Percentiles rank a stretch among this genome's conserved stretches.
phyloP scores from a whole-genome alignment of 2,888 invertebrate species.

The Coenonympha arcania region DNA sequence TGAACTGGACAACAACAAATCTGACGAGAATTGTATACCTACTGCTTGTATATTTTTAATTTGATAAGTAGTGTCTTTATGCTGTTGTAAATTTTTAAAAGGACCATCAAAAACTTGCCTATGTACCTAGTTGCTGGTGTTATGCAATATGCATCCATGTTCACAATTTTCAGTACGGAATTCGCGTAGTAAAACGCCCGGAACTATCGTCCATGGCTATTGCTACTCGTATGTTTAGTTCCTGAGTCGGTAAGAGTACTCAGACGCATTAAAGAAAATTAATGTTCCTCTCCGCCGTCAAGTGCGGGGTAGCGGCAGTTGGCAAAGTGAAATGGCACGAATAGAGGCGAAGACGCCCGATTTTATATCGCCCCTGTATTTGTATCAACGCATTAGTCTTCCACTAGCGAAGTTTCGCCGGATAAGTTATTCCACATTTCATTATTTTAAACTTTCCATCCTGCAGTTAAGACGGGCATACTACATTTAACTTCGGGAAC shows the following conservation, averaged over 20 bases:
- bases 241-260: slow-evolving; percentile 59
- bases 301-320: slow-evolving; percentile 62
- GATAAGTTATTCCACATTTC: slow-evolving; percentile 54
- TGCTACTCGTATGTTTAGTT: neutral
- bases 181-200: slow-evolving; percentile 25
- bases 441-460: slow-evolving; percentile 40
- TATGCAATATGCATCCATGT: no score
- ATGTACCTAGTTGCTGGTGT: no score
- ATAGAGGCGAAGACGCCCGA: slow-evolving; percentile 59
- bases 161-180: no score
- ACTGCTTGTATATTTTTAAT: no score
- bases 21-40: no score
- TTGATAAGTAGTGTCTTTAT: no score
- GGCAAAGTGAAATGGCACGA: slow-evolving; percentile 69
- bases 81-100: no score
- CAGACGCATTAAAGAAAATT: slow-evolving; percentile 75
- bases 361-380: slow-evolving; percentile 57
- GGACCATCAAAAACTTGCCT: no score
- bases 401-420: slow-evolving; percentile 44
- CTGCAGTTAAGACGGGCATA: slow-evolving; percentile 23
- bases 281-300: slow-evolving; percentile 71
- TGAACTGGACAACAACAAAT: no score
- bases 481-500: slow-evolving; percentile 7
- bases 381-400: slow-evolving; percentile 55
- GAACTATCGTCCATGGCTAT: neutral